Conservation (phyloP, 1,140 invertebrate species). For the Trachelipus rathkii region DNA sequence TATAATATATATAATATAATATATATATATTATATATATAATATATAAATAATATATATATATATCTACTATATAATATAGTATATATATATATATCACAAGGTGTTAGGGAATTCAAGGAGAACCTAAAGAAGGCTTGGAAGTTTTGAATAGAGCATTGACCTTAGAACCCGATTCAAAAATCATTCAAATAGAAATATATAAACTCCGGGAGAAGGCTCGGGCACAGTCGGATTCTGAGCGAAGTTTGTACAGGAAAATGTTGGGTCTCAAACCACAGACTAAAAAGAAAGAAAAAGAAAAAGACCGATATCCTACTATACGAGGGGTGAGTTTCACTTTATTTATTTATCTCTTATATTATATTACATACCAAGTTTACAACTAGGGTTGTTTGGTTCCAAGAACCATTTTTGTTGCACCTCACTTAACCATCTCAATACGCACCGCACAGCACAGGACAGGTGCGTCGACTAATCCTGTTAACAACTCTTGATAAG, state of each 20-base stretch:
- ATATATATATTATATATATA: no score
- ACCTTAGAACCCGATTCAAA: slow-evolving; percentile 59
- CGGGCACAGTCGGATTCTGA: slow-evolving; percentile 36
- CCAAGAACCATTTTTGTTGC: no score
- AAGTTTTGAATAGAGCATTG: slow-evolving; percentile 57
- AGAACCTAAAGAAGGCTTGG: slow-evolving; percentile 59
- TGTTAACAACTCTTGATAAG: no score
- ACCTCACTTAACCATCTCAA: no score
- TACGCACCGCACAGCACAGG: no score
- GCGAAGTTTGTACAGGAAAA: slow-evolving; percentile 38
- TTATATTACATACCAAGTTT: no score
- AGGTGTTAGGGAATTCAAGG: slow-evolving; percentile 59
- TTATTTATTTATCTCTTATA: background rate
- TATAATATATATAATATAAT: no score
- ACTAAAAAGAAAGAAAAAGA: slow-evolving; percentile 20
- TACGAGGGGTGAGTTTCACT: slow-evolving; percentile 37
- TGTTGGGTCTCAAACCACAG: slow-evolving; percentile 33
- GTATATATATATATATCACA: no score
- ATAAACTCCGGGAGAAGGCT: slow-evolving; percentile 36
- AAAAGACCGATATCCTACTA: slow-evolving; percentile 30
- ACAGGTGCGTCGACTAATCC: no score
- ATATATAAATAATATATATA: no score
- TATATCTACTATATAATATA: no score
- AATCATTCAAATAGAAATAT: slow-evolving; percentile 51
- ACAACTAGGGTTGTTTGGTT: no score